A percentile compares a stretch with the other conserved stretches of the same genome.
Conservation (phyloP, 2,888 invertebrate species). For the Pantelozetes paolii region DNA sequence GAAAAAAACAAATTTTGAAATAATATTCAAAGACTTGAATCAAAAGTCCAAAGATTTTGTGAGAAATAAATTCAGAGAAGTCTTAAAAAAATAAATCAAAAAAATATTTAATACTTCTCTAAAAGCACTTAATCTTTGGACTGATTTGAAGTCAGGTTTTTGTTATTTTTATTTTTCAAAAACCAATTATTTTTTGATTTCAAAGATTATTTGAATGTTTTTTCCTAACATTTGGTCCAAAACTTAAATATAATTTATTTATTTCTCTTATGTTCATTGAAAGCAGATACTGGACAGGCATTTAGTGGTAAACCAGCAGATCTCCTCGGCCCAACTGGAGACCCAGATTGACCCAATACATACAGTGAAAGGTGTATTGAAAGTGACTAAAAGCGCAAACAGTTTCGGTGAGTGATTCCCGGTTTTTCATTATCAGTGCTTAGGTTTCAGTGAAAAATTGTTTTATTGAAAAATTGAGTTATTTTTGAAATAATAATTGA, state of each 20-base stretch:
- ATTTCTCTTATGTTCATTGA: neutral
- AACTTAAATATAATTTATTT: neutral
- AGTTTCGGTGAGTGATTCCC: constrained; percentile 64
- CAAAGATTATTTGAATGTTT: neutral
- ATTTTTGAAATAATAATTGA: neutral
- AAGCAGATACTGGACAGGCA: constrained; percentile 80
- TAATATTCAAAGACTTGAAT: neutral
- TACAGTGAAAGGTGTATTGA: constrained; percentile 46
- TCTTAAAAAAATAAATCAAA: neutral
- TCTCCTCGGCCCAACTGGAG: constrained; percentile 45
- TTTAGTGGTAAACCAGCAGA: constrained; percentile 70
- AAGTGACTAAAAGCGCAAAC: constrained; percentile 62
- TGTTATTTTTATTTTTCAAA: neutral
- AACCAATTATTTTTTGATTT: neutral
- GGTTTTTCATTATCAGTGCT: neutral
- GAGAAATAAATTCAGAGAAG: neutral
- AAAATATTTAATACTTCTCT: neutral
- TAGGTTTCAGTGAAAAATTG: constrained; percentile 50
- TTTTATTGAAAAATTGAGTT: neutral
- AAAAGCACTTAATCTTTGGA: neutral
- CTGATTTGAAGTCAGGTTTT: neutral
- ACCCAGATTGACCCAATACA: constrained; percentile 43
- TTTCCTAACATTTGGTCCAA: too few relatives aligned
- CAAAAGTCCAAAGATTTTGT: neutral
- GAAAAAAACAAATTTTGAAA: neutral